Evolutionary conservation across 2,888 invertebrate species (phyloP), one percentile per base, ranked within the genome.

Genomic region (Amblyjoppa fuscipennis): DNA sequence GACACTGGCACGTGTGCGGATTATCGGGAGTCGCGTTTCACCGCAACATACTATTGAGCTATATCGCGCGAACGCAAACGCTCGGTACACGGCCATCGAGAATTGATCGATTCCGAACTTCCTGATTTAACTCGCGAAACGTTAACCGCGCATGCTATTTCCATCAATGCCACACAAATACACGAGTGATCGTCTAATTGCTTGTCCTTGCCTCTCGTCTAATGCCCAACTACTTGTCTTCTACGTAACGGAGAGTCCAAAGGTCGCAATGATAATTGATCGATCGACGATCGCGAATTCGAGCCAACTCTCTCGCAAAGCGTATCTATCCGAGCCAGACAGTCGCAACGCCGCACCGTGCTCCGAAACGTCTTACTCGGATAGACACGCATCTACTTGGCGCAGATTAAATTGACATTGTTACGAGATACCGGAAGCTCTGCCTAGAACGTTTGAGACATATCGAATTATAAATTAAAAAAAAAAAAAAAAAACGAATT

Each of bases 11-110:
- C 77, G 77, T 68, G 68, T 68, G 68, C 77, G 41, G 53, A 56
- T 56, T 77, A 77, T 68, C 53, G 25, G 56, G 53, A 53, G 77
- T 77, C 77, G 68, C 53, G 68, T 77, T 77, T 77, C 77, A 77
- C 53, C 77, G 66, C 77, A 56, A 77, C 28, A 28, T 41, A 53
- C 51, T 56, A 56, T 68, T 38, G 25, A 74, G 16, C 73, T 38
- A 7, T n/a, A 3, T 3, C 13, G 49, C 49, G 13, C 68, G 25
- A 49, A 41, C 41, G 28, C 11, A n/a, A 20, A n/a, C 13, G 53
- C 3, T 59, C 28, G 20, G 49, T 3, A 28, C n/a, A 34, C 6
- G 31, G 28, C 45, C 59, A 28, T 41, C 45, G 61, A 59, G 64
- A 61, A 74, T 11, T 31, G 13, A 59, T 59, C 59, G 59, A 45